Base-by-base conservation (phyloP, 2,113 vertebrate species). In the Guaruba guarouba region DNA sequence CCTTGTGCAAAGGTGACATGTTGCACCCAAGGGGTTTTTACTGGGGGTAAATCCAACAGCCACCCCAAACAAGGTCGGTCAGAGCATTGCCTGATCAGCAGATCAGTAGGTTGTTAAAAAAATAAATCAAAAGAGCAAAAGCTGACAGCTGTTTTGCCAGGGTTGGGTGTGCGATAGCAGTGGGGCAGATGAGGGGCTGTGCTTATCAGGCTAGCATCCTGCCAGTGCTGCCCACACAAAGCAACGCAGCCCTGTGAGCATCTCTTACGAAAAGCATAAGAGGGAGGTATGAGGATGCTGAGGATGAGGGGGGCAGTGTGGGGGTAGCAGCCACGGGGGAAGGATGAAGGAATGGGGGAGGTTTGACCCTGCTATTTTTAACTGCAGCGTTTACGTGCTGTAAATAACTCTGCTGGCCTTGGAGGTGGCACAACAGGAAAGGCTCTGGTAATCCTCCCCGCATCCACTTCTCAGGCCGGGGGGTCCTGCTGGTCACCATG, bases 1-100 rank as follows among this genome's bases (percentile, higher is more conserved):
- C 14, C 29, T 41, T 4, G 2, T 7, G 48, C 10, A 15, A 1
- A 1, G 11, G 14, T 0, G 1, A 7, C 9, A 7, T 0, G 4
- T 20, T 15, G 35, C 48, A 63, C 13, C 19, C 6, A 1, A 41
- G 41, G 49, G 33, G 6, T 5, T 86, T 89, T 81, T 74, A 27
- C 70, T 29, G 78, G 23, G 28, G 13, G 6, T 57, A 29, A 90
- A 67, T 18, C 44, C 61, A 35, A 7, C 7, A 10, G 10, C 16
- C n/a, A 15, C 19, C 8, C 9, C 22, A 48, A 2, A 6, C 0
- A 12, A 37, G 19, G 62, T 17, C 3, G 4, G 6, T 29, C 44
- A 10, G 39, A 33, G 54, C 54, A 57, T 19, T 1, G 0, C 39
- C 35, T 14, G 14, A 37, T 33, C 9, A 71, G 64, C 19, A n/a